phyloP scores from a whole-genome alignment of 2,888 invertebrate species.

The Caenorhabditis angaria region DNA sequence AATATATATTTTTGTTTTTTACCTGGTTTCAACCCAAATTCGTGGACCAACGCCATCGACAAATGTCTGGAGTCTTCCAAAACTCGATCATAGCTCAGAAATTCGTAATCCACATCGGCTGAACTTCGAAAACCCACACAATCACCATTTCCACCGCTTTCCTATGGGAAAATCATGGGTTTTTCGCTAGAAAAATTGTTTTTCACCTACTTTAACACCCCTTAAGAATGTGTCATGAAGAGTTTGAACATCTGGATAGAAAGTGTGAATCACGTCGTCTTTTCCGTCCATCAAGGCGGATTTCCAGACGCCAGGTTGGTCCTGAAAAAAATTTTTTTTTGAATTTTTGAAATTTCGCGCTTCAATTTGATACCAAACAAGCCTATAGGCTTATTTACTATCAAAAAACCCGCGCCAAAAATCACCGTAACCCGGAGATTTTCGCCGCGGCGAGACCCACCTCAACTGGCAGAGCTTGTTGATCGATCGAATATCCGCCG shows the following conservation, averaged over 20 bases:
- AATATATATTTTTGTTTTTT: too few species aligned
- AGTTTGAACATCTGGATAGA: slow-evolving; percentile 64
- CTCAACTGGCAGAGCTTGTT: slow-evolving; percentile 35
- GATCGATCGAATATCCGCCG: slow-evolving; percentile 24
- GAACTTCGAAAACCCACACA: slow-evolving; percentile 61
- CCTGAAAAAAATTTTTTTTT: slow-evolving; percentile 41
- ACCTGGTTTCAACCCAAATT: slow-evolving; percentile 60
- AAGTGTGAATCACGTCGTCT: slow-evolving; percentile 44
- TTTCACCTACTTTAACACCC: slow-evolving; percentile 53
- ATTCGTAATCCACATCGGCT: slow-evolving; percentile 52
- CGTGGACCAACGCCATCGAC: slow-evolving; percentile 51
- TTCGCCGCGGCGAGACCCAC: too few species aligned
- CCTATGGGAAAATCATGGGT: slow-evolving; percentile 41
- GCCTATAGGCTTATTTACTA: neutral
- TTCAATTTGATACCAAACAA: too few species aligned
- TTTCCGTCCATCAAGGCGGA: slow-evolving; percentile 60
- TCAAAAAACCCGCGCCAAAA: too few species aligned
- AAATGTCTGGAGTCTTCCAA: slow-evolving; percentile 48
- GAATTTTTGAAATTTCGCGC: too few species aligned
- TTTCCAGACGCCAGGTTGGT: slow-evolving; percentile 63
- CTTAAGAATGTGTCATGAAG: slow-evolving; percentile 65
- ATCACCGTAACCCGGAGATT: too few species aligned
- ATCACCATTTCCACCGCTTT: slow-evolving; percentile 49
- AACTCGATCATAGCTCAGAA: slow-evolving; percentile 59
- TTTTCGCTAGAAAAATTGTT: neutral